phyloP scores from a whole-genome alignment of 1,140 invertebrate genomes.

The Parapsyche elsis region DNA sequence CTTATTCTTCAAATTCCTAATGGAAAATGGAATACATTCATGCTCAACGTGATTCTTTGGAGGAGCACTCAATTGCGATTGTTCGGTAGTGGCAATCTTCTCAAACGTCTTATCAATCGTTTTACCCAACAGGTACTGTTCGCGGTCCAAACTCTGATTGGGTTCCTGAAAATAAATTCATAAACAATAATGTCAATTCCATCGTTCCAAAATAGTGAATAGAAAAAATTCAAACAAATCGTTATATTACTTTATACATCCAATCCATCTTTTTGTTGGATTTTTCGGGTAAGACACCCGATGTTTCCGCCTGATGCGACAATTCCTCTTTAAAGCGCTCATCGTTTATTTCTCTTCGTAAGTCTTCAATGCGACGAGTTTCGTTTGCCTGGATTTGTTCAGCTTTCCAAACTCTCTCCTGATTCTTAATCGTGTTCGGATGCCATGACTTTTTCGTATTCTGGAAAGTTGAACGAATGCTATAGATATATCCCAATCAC shows the following conservation, averaged over 20 bases:
- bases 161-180: constrained; percentile 67
- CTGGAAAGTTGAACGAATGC: constrained; percentile 59
- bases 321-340: constrained; percentile 75
- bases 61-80: constrained; percentile 60
- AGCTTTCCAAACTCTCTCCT: constrained; percentile 82
- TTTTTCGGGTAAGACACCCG: constrained; percentile 67
- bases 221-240: neutral
- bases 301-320: constrained; percentile 71
- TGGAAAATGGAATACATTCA: constrained; percentile 80
- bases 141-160: constrained; percentile 78
- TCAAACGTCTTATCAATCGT: constrained; percentile 88
- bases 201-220: too few species aligned
- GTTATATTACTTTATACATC: constrained; percentile 93
- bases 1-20: constrained; percentile 71
- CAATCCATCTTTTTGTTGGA: constrained; percentile 82
- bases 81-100: constrained; percentile 71
- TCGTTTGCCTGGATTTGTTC: constrained; percentile 78
- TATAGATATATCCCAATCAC: too few species aligned
- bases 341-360: constrained; percentile 75
- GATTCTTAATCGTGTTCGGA: constrained; percentile 81
- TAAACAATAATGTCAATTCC: constrained; percentile 50
- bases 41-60: constrained; percentile 79
- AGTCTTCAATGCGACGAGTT: constrained; percentile 74
- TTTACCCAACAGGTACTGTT: constrained; percentile 92
- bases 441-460: constrained; percentile 86